phyloP scores from a whole-genome alignment of 2,797 vertebrate genomes.

The Pangasius larnaudii region DNA sequence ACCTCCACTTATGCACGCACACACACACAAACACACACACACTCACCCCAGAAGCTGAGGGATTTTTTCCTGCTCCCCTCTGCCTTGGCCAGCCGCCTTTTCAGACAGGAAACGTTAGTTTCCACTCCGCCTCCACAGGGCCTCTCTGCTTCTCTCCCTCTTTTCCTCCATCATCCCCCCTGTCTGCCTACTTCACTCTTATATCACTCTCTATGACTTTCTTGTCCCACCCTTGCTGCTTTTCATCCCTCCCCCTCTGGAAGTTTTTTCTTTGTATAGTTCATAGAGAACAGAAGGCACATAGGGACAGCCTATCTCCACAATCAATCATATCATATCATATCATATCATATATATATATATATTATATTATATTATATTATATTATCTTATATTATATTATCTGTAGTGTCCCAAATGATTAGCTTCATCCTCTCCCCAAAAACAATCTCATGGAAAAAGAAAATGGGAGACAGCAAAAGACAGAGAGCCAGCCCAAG shows the following conservation, averaged over 20 bases:
- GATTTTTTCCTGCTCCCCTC: constrained; percentile 61
- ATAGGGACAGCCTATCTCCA: neutral
- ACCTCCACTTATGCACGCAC: constrained; percentile 65
- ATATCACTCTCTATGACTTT: neutral
- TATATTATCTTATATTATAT: neutral
- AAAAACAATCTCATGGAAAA: neutral
- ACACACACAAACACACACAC: constrained; percentile 58
- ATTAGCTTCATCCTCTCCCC: neutral
- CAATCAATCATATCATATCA: neutral
- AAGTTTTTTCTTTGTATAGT: constrained; percentile 25
- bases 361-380: too few relatives aligned
- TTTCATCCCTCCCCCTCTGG: constrained; percentile 39
- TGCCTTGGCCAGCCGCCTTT: constrained; percentile 70
- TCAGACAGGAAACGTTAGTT: constrained; percentile 83
- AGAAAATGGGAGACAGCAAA: neutral
- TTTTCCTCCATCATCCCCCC: constrained; percentile 20
- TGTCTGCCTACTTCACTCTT: constrained; percentile 17
- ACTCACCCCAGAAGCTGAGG: constrained; percentile 59
- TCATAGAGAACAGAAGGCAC: constrained; percentile 23
- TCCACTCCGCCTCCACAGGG: constrained; percentile 73
- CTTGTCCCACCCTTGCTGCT: constrained; percentile 38
- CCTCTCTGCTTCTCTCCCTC: constrained; percentile 51
- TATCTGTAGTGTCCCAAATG: neutral
- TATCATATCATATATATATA: too few relatives aligned
- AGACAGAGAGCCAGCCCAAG: constrained; percentile 13